Evolutionary conservation across 2,797 vertebrate species (phyloP), one percentile per base, ranked within the genome.

Genomic region (Myoxocephalus aenaeus): DNA sequence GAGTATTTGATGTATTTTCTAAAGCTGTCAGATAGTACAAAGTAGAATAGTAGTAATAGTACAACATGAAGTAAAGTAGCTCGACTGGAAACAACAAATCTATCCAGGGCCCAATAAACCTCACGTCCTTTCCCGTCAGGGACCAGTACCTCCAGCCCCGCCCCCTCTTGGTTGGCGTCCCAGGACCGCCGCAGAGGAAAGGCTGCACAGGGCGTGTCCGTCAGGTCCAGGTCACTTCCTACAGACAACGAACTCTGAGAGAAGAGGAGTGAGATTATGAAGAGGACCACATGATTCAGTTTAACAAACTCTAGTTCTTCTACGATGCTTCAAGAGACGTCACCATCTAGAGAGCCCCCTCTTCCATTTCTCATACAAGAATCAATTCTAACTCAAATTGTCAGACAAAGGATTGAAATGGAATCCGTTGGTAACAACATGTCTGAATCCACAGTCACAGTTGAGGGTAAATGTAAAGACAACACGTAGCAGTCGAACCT

Each of bases 211-310:
- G 95, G 96, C 0, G 89, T 77, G 17, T 99, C 97, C 0, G 93
- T 91, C 87, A 97, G 82, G 87, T 98, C 97, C 34, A 95, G 86
- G 68, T 99, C 97, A 27, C 97, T 98, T 73, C 96, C 96, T 62
- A 97, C 92, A 7, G 97, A 98, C 64, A 97, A 79, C 0, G 97
- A 98, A 76, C 97, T 98, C 97, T 98, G 85, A 27, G 50, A 3
- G 34, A 13, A 73, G 25, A 77, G 6, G 27, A 27, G 3, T 0
- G 27, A 44, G 44, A 66, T 61, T 8, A 51, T 2, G 17, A 17
- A 20, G 46, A 9, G 18, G 20, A 50, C 46, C 15, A 15, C 13
- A 15, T 14, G 42, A 42, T 42, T 42, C 12, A 36, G 7, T 38
- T 38, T 38, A 38, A 38, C 38, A 40, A 12, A 40, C 44, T 15